phyloP scores from a whole-genome alignment of 2,888 invertebrate species.

The Apantesis nais region DNA sequence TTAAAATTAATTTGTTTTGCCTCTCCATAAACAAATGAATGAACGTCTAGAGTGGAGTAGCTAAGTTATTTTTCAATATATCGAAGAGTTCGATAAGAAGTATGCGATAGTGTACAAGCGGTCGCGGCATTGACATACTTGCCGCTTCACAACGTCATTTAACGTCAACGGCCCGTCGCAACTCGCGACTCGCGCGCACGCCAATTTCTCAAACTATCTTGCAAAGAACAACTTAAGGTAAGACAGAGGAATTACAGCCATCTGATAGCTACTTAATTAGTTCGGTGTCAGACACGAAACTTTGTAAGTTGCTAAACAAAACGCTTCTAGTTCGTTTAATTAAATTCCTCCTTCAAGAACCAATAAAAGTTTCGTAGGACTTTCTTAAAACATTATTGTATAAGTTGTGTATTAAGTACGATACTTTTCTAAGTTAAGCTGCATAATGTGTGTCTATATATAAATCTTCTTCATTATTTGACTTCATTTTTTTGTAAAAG shows the following conservation, averaged over 20 bases:
- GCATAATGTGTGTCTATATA: neutral
- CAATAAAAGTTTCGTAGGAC: constrained; percentile 26
- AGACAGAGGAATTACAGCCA: constrained; percentile 24
- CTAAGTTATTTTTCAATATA: constrained; percentile 67
- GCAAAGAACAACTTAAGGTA: constrained; percentile 10
- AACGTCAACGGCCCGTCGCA: constrained; percentile 57
- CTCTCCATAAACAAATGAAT: constrained; percentile 21
- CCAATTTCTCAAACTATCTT: constrained; percentile 34
- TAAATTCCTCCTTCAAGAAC: constrained; percentile 41
- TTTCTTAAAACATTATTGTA: constrained; percentile 23
- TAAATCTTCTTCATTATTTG: neutral
- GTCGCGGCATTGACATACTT: constrained; percentile 82
- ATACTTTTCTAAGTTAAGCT: no score
- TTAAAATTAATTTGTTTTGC: neutral
- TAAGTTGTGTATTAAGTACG: neutral
- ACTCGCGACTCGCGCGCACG: constrained; percentile 46
- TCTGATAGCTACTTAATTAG: constrained; percentile 37
- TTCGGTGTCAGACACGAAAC: constrained; percentile 29
- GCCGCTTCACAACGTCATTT: constrained; percentile 58
- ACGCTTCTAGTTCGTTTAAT: constrained; percentile 45
- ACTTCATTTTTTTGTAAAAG: neutral
- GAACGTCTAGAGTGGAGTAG: constrained; percentile 30
- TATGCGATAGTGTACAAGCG: constrained; percentile 69
- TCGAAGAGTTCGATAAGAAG: constrained; percentile 78
- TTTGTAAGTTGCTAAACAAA: constrained; percentile 28